Evolutionary conservation across 2,888 invertebrate species (phyloP).

Genomic region (Tenthredo scrophulariae): DNA sequence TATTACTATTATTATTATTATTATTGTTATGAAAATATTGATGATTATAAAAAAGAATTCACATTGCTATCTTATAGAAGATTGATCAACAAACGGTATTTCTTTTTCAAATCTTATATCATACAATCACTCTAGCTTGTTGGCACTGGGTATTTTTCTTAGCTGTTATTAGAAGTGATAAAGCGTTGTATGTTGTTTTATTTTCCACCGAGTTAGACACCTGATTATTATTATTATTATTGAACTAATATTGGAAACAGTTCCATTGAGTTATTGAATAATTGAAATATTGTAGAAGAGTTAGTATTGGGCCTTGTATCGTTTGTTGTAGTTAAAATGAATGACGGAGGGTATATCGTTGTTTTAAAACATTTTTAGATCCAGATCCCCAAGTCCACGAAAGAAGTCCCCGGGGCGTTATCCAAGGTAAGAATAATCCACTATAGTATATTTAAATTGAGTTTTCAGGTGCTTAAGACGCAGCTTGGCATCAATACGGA

Average conservation of each 20-base stretch:
- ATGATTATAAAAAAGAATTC: background rate
- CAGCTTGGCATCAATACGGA: constrained; percentile 60
- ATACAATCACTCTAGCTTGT: background rate
- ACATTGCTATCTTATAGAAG: background rate
- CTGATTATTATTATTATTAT: background rate
- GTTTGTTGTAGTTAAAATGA: constrained; percentile 35
- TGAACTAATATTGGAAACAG: background rate
- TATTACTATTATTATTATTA: background rate
- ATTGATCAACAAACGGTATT: constrained; percentile 30
- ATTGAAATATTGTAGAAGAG: background rate
- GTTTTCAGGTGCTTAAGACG: constrained; percentile 69
- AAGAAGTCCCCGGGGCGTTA: constrained; percentile 68
- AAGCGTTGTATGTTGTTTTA: background rate
- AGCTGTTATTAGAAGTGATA: constrained; percentile 6
- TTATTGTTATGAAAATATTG: background rate
- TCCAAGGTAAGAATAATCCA: constrained; percentile 68
- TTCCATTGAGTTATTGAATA: background rate
- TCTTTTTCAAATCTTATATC: background rate
- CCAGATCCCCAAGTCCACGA: constrained; percentile 71
- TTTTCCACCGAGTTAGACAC: background rate
- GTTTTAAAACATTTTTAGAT: constrained; percentile 69
- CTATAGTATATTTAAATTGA: constrained; percentile 53
- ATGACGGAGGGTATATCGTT: constrained; percentile 47
- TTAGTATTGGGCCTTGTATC: constrained; percentile 19
- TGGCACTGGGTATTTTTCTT: background rate